Conservation (phyloP, 2,113 vertebrate species). For the Paraplagusia blochii region DNA sequence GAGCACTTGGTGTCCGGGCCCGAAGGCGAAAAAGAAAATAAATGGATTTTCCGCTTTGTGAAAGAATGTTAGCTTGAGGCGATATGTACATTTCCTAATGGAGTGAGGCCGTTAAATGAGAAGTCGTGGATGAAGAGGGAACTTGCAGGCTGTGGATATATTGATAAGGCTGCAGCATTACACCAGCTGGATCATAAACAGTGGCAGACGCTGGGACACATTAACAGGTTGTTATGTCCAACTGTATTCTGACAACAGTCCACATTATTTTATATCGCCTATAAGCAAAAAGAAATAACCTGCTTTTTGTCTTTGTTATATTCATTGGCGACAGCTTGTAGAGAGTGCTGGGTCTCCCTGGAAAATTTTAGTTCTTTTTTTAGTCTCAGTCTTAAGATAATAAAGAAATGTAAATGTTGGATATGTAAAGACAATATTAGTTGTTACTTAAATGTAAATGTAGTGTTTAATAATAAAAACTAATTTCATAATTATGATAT, state of each 20-base stretch:
- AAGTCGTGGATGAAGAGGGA: constrained; percentile 47
- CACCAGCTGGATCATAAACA: constrained; percentile 32
- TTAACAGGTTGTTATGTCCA: constrained; percentile 37
- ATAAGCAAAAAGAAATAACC: not conserved
- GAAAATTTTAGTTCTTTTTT: constrained; percentile 6
- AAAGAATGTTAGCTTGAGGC: constrained; percentile 59
- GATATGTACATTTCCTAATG: constrained; percentile 68
- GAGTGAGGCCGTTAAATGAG: constrained; percentile 65
- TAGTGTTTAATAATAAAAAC: no score
- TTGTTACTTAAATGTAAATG: no score
- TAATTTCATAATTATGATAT: no score
- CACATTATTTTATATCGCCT: constrained; percentile 22
- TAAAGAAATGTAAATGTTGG: no score
- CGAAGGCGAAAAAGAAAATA: constrained; percentile 53
- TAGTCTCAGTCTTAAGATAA: no score
- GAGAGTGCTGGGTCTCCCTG: not conserved
- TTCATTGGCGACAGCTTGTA: not conserved
- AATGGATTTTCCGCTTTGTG: constrained; percentile 59
- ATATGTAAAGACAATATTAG: no score
- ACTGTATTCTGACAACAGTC: constrained; percentile 20
- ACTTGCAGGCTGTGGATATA: constrained; percentile 63
- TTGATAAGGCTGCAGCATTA: constrained; percentile 55
- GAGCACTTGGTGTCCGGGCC: constrained; percentile 56
- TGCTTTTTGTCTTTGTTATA: not conserved
- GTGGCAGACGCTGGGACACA: constrained; percentile 16